Evolutionary conservation across 2,888 invertebrate genomes (phyloP).

Genomic region (Lochmaea crataegi): DNA sequence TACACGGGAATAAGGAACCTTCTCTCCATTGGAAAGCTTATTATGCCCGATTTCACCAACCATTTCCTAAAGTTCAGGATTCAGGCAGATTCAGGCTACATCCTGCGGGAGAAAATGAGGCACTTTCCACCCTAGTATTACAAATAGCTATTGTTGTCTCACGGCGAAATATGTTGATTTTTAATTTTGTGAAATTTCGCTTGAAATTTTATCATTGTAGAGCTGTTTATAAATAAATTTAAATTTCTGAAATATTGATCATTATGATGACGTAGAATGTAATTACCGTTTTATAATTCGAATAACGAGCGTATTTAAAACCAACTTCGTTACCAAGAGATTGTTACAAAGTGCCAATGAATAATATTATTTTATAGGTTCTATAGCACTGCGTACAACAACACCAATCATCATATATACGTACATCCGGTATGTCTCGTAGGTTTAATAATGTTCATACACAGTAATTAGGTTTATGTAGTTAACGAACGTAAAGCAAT

Average conservation of each 20-base stretch:
- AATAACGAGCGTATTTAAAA: not conserved
- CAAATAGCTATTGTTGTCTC: too few relatives aligned
- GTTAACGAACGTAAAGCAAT: not conserved
- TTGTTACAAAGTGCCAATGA: slow-evolving; percentile 2
- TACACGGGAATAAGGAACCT: too few relatives aligned
- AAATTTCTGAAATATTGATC: slow-evolving; percentile 18
- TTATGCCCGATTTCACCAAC: too few relatives aligned
- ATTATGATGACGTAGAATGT: not conserved
- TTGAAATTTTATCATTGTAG: slow-evolving; percentile 7
- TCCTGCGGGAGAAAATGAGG: too few relatives aligned
- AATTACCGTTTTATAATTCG: not conserved
- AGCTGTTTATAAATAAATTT: slow-evolving; percentile 16
- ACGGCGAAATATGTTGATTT: too few relatives aligned
- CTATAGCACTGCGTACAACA: not conserved
- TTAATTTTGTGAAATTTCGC: not conserved
- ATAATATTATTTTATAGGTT: slow-evolving; percentile 4
- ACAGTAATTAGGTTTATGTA: slow-evolving; percentile 2
- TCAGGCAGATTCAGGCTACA: too few relatives aligned
- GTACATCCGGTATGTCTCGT: too few relatives aligned
- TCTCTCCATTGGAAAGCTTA: too few relatives aligned
- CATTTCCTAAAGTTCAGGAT: too few relatives aligned
- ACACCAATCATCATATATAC: not conserved
- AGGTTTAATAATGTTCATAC: slow-evolving; percentile 2
- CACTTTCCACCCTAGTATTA: too few relatives aligned
- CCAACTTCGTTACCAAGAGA: not conserved